Base-by-base conservation (phyloP, 2,797 vertebrate genomes). In the Peromyscus eremicus region DNA sequence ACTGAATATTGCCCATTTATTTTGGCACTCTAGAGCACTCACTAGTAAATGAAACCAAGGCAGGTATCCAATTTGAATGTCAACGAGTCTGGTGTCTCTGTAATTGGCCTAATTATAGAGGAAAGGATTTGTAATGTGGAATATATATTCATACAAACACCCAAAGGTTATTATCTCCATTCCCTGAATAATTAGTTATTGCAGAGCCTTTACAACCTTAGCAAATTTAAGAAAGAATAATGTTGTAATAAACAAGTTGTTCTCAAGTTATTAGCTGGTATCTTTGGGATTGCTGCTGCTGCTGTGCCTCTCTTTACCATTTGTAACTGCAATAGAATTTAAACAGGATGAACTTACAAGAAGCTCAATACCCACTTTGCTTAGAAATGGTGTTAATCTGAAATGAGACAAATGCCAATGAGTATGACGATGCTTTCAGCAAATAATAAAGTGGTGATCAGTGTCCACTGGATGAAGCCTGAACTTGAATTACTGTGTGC, bases 31-130 rank as follows among this genome's bases (percentile, higher is more conserved):
- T 13, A 64, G 89, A 97, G 92, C 73, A n/a, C 87, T 91, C 46
- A 25, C 27, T 46, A 19, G 66, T 60, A 60, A 94, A 83, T 43
- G 60, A 21, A 76, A 27, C 80, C 19, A 91, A 97, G 81, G 27
- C 93, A 96, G 88, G 89, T 92, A 79, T 75, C 86, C 77, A 91
- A 19, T 91, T 73, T 94, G 97, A 94, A 97, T 96, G 95, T 80
- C 96, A 96, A 90, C 0, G 3, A 77, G 88, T 46, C 71, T 88
- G 12, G 49, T 75, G 29, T 92, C 83, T 84, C 92, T 82, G 17
- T 97, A 96, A 97, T 96, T 94, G 92, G 91, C 52, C 83, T 96
- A 94, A 98, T 97, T 97, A 80, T 86, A 64, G 75, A 89, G 87
- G 68, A 87, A 92, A 96, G 66, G 89, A 94, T 97, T 95, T 95